Percentiles rank a stretch among this genome's conserved stretches.
Evolutionary conservation across 2,888 invertebrate species (phyloP).

Genomic region (Smittia aterrima): DNA sequence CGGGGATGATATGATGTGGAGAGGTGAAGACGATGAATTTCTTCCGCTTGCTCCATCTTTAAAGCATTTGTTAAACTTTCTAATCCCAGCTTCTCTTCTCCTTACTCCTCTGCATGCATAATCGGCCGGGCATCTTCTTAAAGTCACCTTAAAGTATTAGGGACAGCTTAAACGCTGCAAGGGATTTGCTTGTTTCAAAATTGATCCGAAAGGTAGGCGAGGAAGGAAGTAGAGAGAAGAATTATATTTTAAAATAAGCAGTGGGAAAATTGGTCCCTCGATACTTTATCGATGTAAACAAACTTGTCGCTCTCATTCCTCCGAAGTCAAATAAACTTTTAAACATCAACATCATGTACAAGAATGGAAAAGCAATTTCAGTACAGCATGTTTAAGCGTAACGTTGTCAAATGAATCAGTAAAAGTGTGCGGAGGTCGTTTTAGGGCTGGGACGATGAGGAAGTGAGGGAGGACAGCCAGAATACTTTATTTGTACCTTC

Average conservation of each 20-base stretch:
- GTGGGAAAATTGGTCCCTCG: constrained; percentile 7
- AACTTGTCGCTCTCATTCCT: not conserved
- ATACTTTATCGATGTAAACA: constrained; percentile 19
- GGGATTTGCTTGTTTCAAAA: not conserved
- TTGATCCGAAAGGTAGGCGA: not conserved
- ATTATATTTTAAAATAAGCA: constrained; percentile 4
- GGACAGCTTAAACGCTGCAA: not conserved
- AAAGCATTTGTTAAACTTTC: constrained; percentile 5
- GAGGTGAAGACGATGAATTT: constrained; percentile 3
- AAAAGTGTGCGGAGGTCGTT: not conserved
- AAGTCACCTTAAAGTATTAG: not conserved
- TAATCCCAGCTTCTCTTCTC: not conserved
- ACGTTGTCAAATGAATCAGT: not conserved
- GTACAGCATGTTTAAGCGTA: constrained; percentile 5
- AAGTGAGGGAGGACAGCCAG: not conserved
- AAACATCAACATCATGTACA: constrained; percentile 10
- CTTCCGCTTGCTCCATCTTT: not conserved
- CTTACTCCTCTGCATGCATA: not conserved
- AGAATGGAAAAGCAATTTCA: constrained; percentile 8
- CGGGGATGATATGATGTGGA: not conserved
- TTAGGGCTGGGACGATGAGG: too few species aligned
- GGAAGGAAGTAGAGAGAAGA: too few species aligned
- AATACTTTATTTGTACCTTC: not conserved
- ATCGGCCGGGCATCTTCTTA: not conserved
- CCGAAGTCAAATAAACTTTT: not conserved